These are phyloP conservation scores for Zoanthus gigantus DNA, from an alignment of 92 coral and sea anemone genomes.

Conservation along the genomic window DNA sequence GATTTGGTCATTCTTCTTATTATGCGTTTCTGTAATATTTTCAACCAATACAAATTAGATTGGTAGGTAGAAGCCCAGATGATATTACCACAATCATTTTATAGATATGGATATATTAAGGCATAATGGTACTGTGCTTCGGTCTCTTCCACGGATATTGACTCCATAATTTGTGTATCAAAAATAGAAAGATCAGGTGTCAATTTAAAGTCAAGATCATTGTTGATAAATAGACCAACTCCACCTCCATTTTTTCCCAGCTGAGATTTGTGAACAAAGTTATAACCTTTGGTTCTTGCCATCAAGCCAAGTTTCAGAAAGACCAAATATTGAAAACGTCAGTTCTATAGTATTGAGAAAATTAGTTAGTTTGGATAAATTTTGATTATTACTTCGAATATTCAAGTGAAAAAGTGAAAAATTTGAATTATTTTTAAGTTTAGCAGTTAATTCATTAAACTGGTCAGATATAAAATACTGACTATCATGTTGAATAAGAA, in stretches of 20 bases:
- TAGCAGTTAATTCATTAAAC: conserved; percentile 36
- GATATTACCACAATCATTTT: too few species aligned
- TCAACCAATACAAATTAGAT: too few species aligned
- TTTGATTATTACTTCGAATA: conserved; percentile 30
- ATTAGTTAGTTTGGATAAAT: conserved; percentile 15
- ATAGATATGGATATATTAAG: too few species aligned
- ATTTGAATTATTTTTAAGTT: conserved; percentile 1
- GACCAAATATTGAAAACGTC: conserved; percentile 20
- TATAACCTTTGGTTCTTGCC: conserved; percentile 12
- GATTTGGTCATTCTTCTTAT: too few species aligned
- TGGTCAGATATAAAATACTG: conserved; percentile 39
- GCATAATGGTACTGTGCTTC: too few species aligned
- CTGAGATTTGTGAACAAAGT: conserved; percentile 45
- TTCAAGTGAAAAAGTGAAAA: conserved; percentile 19
- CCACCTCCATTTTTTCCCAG: conserved; percentile 46
- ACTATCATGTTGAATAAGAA: neutral
- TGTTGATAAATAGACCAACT: conserved; percentile 42
- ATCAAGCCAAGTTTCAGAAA: conserved; percentile 50
- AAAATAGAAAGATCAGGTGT: conserved; percentile 30
- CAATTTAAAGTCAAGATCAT: conserved; percentile 46
- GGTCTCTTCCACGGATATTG: too few species aligned
- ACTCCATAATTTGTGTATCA: conserved; percentile 28
- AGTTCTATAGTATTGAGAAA: conserved; percentile 21
- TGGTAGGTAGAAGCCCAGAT: too few species aligned
- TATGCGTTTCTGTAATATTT: too few species aligned